phyloP scores from a whole-genome alignment of 2,888 invertebrate genomes.

The Clusia tigrina region DNA sequence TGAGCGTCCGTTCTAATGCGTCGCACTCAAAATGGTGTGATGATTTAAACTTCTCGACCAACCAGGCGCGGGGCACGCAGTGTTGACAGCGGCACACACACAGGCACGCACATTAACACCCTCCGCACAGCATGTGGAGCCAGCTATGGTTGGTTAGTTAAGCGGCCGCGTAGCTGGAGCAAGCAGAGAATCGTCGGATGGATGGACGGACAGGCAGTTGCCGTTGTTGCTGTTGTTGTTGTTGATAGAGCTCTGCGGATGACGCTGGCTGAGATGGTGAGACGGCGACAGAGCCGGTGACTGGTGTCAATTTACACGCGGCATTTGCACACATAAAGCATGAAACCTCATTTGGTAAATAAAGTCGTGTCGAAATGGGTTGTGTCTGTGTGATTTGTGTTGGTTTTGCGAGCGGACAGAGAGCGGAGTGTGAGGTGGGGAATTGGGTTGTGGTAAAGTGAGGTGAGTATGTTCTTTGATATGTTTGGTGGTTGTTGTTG shows the following conservation, averaged over 20 bases:
- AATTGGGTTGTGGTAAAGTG: background rate
- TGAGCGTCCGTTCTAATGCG: constrained; percentile 8
- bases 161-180: no score
- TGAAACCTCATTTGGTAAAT: constrained; percentile 20
- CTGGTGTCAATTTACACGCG: constrained; percentile 40
- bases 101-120: constrained; percentile 21
- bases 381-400: background rate
- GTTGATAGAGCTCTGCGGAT: background rate
- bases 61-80: constrained; percentile 35
- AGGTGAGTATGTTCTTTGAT: no score
- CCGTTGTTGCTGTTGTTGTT: no score
- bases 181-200: no score
- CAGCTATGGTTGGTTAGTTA: background rate
- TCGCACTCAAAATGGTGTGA: constrained; percentile 42
- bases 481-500: background rate
- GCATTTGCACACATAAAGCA: constrained; percentile 23
- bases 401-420: background rate
- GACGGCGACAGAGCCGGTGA: constrained; percentile 22
- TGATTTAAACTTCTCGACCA: constrained; percentile 42
- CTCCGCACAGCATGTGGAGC: background rate
- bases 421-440: background rate
- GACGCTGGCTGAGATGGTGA: constrained; percentile 7
- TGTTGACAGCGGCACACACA: constrained; percentile 29
- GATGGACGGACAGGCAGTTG: no score
- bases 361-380: background rate